Evolutionary conservation across 2,797 vertebrate genomes (phyloP), one percentile per base, ranked within the genome.

Genomic region (Pygocentrus nattereri): DNA sequence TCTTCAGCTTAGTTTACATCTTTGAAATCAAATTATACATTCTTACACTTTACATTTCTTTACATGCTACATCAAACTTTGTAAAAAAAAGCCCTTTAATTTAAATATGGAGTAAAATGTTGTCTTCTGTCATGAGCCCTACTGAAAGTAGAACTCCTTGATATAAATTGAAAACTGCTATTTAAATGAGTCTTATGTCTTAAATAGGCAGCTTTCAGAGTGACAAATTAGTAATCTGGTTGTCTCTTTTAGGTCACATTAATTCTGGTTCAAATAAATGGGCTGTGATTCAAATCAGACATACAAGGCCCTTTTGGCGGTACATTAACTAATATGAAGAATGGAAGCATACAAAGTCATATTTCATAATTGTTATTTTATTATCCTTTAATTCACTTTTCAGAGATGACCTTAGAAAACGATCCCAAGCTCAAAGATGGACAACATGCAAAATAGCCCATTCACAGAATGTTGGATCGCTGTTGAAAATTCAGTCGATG

Each of bases 181-280:
- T 77, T 75, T 64, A 49, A 81, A 68, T 74, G 31, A 77, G 47
- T 70, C 59, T 74, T 69, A 25, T 47, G 54, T 23, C 30, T 79
- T 83, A 65, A 78, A 83, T 56, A 38, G 74, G 56, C 59, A 41
- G 27, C 56, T 76, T 52, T 77, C 25, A 77, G 38, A 38, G 44
- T 69, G 61, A 62, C 64, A 67, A 65, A 75, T 71, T 64, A 34
- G 54, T 81, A 79, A 85, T 82, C 27, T 80, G 56, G 38, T 21
- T n/a, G 38, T 79, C 71, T 85, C 49, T 71, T 71, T 72, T 65
- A 81, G 68, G 47, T 76, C n/a, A 30, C 69, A 61, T 58, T 81
- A 84, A 84, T 77, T 78, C 15, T 38, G 61, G 44, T 69, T 77
- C 77, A 71, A 81, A 75, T 64, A 74, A 85, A 82, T 67, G 30